Base-by-base conservation (phyloP, 2,888 invertebrate species). In the Didymodactylos carnosus region DNA sequence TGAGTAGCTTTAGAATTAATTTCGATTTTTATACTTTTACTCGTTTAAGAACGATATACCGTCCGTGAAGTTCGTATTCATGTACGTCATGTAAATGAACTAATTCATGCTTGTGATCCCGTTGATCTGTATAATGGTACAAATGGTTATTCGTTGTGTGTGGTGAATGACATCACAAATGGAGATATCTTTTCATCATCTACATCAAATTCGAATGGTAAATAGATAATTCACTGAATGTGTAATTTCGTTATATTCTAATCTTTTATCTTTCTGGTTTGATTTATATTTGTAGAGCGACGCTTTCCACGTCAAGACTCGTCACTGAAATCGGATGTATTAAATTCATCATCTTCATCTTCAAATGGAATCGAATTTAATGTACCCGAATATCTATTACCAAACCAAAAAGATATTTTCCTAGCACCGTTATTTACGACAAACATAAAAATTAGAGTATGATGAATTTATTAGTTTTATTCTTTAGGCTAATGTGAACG, bases 21-120 rank as follows among this genome's bases (percentile, higher is more conserved):
- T n/a, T n/a, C n/a, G n/a, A n/a, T n/a, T n/a, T n/a, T n/a, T n/a
- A n/a, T n/a, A n/a, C 35, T 75, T 3, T 90, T 91, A n/a, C n/a
- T n/a, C n/a, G n/a, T n/a, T 69, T 90, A 91, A 86, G 98, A 98
- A 81, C 94, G 94, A 0, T 83, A 74, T 41, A 97, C 97, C 27
- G 92, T 95, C 88, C 89, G 98, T 29, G 97, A 98, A 83, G 97
- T 97, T 0, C 87, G 97, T 62, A 94, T 97, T 80, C 98, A 98
- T 83, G 92, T 98, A 0, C 89, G 97, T 78, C 98, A 98, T 84
- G 91, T 98, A 8, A 87, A 97, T 25, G 97, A 98, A 85, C 87
- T 98, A 76, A 74, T 74, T 6, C 74, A 74, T 69, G 40, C 74
- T 53, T 71, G 71, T 23, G 74, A 74, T 53, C 62, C 71, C 5